Evolutionary conservation across 2,113 vertebrate genomes (phyloP), one percentile per base, ranked within the genome.

Genomic region (Lepisosteus oculatus): DNA sequence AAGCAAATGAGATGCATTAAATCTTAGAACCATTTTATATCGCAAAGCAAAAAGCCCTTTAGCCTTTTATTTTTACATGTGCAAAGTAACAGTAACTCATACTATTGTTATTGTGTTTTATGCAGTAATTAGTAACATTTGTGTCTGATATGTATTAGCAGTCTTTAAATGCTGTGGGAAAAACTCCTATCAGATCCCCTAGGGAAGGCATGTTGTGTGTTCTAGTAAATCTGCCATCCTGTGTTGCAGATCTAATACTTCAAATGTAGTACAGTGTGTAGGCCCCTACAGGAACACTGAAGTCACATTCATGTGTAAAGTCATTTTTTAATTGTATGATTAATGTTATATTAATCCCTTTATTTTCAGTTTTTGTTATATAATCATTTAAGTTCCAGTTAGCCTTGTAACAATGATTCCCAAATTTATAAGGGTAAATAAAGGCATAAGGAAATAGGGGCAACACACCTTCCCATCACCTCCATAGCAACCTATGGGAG

Each of bases 131-230:
- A n/a, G 13, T 42, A 12, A 3, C 15, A 65, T 65, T 7, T 71
- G 7, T 15, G 14, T 15, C 9, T 12, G 29, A n/a, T 43, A 44
- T 43, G n/a, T 17, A 29, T 6, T 45, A 41, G n/a, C 0, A 61
- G 71, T 43, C 55, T 61, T 57, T 14, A 43, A 73, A n/a, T 68
- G 43, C 56, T 68, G 12, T 73, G 65, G 72, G 71, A 61, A 55
- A 43, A 51, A 8, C n/a, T 12, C 8, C 42, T 67, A 17, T 42
- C 45, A 47, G 56, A 14, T 67, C 14, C 29, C 65, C 55, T 12
- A 51, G 65, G 29, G 17, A 9, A 13, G 55, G 64, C 55, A 61
- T 67, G 65, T 73, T 69, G 43, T 67, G 64, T 47, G 43, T 67
- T 13, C 45, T 70, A 45, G 43, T 67, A 43, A 9, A 47, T 61